Conservation (phyloP, 2,113 vertebrate genomes). For the Zonotrichia leucophrys region DNA sequence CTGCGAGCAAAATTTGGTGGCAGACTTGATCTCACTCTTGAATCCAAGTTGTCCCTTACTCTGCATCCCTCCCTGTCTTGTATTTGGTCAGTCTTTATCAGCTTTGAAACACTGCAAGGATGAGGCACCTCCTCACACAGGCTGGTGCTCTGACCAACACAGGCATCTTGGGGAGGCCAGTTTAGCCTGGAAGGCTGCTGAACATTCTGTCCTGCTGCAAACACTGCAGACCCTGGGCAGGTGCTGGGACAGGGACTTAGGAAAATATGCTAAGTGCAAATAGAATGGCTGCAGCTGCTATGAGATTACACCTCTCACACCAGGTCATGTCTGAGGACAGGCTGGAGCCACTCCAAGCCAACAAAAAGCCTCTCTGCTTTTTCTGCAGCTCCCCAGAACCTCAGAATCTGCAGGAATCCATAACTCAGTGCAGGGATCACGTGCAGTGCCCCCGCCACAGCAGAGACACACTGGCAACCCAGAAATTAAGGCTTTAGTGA, state of each 20-base stretch:
- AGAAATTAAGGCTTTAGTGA: background rate
- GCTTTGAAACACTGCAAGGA: background rate
- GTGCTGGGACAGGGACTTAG: background rate
- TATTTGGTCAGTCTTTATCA: background rate
- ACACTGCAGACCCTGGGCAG: background rate
- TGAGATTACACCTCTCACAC: rapidly evolving
- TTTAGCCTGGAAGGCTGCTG: background rate
- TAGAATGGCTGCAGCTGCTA: background rate
- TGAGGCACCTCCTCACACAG: background rate
- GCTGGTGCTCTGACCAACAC: background rate
- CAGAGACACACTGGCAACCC: background rate
- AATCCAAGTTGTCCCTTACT: background rate
- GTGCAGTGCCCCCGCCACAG: background rate
- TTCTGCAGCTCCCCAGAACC: background rate
- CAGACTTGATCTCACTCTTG: background rate
- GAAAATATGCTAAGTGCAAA: background rate
- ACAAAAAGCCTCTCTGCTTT: background rate
- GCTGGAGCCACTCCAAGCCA: background rate
- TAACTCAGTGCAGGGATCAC: background rate
- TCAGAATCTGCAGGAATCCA: background rate
- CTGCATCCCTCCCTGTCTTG: background rate
- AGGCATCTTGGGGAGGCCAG: background rate
- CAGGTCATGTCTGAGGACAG: background rate
- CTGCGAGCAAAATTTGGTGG: background rate
- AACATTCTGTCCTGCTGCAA: background rate